phyloP scores from a whole-genome alignment of 2,113 vertebrate genomes.

The Hippoglossus stenolepis region DNA sequence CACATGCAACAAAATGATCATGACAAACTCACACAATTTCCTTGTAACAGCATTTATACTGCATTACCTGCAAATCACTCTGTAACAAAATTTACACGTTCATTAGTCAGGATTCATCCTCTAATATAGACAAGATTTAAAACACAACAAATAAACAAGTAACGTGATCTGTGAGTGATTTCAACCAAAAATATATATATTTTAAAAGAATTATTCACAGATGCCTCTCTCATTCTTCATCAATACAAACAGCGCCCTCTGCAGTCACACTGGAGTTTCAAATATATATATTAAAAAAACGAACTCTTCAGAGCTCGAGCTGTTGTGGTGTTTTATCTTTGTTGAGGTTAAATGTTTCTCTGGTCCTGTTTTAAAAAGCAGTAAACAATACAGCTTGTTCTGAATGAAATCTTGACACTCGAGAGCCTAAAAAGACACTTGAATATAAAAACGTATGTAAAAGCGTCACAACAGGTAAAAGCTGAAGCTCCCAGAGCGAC shows the following conservation, averaged over 20 bases:
- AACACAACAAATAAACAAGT: background rate
- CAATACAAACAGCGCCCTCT: conserved; percentile 1
- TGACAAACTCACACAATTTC: conserved; percentile 15
- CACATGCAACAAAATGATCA: background rate
- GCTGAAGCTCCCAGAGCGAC: conserved; percentile 11
- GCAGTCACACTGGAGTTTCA: conserved; percentile 2
- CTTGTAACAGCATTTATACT: conserved; percentile 32
- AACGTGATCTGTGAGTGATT: conserved; percentile 35
- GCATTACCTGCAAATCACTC: conserved; percentile 33
- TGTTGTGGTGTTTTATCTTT: background rate
- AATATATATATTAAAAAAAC: background rate
- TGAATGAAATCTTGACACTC: conserved; percentile 2
- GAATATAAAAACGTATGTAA: background rate
- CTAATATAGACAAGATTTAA: no score
- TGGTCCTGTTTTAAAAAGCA: background rate
- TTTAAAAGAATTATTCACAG: conserved; percentile 43
- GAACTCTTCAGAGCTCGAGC: background rate
- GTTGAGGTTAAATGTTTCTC: conserved; percentile 26
- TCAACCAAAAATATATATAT: conserved; percentile 15
- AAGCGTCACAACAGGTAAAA: conserved; percentile 15
- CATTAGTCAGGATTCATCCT: background rate
- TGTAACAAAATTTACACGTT: conserved; percentile 49
- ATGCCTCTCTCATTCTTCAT: conserved; percentile 20
- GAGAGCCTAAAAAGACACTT: conserved; percentile 6
- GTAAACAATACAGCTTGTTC: background rate